Conservation (phyloP, 2,888 invertebrate species). For the Parnassius orleans region DNA sequence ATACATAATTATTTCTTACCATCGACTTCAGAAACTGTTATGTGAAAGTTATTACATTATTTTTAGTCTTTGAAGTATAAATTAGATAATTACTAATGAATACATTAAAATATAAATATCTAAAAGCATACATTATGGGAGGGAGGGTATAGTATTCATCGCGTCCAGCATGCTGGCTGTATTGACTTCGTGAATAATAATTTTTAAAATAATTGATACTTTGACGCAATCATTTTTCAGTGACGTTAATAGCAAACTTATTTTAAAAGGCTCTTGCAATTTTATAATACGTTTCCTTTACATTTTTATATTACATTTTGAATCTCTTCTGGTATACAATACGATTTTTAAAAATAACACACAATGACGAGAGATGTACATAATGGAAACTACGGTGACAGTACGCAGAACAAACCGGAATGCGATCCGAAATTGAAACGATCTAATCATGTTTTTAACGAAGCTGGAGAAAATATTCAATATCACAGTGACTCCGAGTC, state of each 20-base stretch:
- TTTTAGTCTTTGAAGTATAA: too few species aligned
- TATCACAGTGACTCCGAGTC: slow-evolving; percentile 73
- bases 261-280: slow-evolving; percentile 11
- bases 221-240: slow-evolving; percentile 21
- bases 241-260: background rate
- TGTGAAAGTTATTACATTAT: too few species aligned
- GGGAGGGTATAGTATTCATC: too few species aligned
- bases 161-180: too few species aligned
- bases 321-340: slow-evolving; percentile 23
- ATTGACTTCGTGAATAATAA: too few species aligned
- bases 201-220: slow-evolving; percentile 15
- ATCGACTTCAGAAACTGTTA: too few species aligned
- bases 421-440: slow-evolving; percentile 44
- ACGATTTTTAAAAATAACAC: slow-evolving; percentile 28
- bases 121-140: too few species aligned
- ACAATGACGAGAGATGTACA: slow-evolving; percentile 59
- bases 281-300: slow-evolving; percentile 16
- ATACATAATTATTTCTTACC: too few species aligned
- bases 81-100: too few species aligned
- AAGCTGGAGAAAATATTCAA: slow-evolving; percentile 68
- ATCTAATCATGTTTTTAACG: slow-evolving; percentile 68
- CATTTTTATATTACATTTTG: slow-evolving; percentile 5
- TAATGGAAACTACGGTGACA: slow-evolving; percentile 65
- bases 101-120: too few species aligned
- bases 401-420: slow-evolving; percentile 48